phyloP scores from a whole-genome alignment of 2,888 invertebrate species.

The Abrostola tripartita region DNA sequence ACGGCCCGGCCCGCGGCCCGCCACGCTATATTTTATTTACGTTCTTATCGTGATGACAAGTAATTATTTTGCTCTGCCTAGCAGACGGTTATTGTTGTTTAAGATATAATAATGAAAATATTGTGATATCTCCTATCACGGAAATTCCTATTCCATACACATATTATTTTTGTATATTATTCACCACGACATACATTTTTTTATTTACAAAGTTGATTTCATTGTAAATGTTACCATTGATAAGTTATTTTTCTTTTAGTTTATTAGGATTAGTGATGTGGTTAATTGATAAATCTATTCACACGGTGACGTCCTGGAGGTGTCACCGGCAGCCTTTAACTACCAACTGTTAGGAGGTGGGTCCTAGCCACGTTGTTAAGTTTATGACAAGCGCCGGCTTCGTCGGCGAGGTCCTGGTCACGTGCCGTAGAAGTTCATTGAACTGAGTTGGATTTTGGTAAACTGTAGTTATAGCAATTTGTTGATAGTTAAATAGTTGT shows the following conservation, averaged over 20 bases:
- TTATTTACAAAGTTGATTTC: conserved; percentile 78
- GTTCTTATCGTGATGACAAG: conserved; percentile 72
- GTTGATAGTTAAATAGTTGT: too few relatives aligned
- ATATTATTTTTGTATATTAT: conserved; percentile 83
- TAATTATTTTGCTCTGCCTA: conserved; percentile 70
- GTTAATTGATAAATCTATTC: conserved; percentile 59
- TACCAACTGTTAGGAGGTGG: conserved; percentile 51
- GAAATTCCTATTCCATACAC: conserved; percentile 85
- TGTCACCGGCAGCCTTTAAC: conserved; percentile 35
- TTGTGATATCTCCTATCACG: conserved; percentile 84
- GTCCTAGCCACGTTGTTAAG: conserved; percentile 73
- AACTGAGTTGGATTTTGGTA: too few relatives aligned
- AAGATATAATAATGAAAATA: conserved; percentile 75
- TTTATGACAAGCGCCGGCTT: conserved; percentile 47
- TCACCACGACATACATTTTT: conserved; percentile 73
- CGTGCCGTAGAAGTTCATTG: background rate
- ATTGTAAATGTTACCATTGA: conserved; percentile 87
- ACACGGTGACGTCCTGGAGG: conserved; percentile 47
- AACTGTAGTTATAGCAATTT: too few relatives aligned
- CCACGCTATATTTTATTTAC: conserved; percentile 66
- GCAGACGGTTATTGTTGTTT: conserved; percentile 71
- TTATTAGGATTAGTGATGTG: conserved; percentile 60
- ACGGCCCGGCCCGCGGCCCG: conserved; percentile 3
- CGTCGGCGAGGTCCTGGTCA: conserved; percentile 2
- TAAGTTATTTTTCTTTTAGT: conserved; percentile 82